phyloP scores from a whole-genome alignment of 2,797 vertebrate species.

The Sebastes iracundus region DNA sequence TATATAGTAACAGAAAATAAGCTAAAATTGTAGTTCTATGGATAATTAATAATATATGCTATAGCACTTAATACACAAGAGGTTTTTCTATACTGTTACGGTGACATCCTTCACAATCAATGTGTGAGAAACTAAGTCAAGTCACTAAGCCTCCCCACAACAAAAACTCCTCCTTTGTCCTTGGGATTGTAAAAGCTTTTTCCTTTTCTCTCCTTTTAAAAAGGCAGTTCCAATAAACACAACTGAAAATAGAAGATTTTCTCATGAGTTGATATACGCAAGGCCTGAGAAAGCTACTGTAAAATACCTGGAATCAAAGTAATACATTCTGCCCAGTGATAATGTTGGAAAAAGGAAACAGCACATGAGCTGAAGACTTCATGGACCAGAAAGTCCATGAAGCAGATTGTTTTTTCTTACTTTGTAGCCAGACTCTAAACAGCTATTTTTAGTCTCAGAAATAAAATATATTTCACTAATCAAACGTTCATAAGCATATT shows the following conservation, averaged over 20 bases:
- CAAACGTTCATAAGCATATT: not conserved
- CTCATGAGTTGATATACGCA: slow-evolving; percentile 56
- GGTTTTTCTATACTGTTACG: not conserved
- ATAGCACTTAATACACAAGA: not conserved
- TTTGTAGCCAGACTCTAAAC: slow-evolving; percentile 30
- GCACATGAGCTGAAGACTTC: slow-evolving; percentile 11
- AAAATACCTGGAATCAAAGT: slow-evolving; percentile 24
- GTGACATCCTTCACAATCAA: slow-evolving; percentile 60
- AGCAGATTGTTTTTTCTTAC: slow-evolving; percentile 16
- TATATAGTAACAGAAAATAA: slow-evolving; percentile 27
- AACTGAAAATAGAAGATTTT: slow-evolving; percentile 24
- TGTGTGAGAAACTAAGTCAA: slow-evolving; percentile 80
- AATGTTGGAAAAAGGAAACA: slow-evolving; percentile 8
- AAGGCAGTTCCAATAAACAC: slow-evolving; percentile 65
- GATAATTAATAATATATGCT: not conserved
- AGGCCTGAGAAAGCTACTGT: slow-evolving; percentile 45
- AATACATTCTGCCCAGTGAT: slow-evolving; percentile 5
- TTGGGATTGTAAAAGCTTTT: slow-evolving; percentile 82
- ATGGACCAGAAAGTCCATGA: not conserved
- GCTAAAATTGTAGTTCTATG: not conserved
- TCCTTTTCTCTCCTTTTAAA: slow-evolving; percentile 62
- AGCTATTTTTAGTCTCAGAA: slow-evolving; percentile 46
- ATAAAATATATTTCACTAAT: not conserved
- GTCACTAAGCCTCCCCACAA: slow-evolving; percentile 72
- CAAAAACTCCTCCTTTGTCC: slow-evolving; percentile 89